phyloP scores from a whole-genome alignment of 1,140 invertebrate genomes.

The Pseudomyrmex flavicornis region DNA sequence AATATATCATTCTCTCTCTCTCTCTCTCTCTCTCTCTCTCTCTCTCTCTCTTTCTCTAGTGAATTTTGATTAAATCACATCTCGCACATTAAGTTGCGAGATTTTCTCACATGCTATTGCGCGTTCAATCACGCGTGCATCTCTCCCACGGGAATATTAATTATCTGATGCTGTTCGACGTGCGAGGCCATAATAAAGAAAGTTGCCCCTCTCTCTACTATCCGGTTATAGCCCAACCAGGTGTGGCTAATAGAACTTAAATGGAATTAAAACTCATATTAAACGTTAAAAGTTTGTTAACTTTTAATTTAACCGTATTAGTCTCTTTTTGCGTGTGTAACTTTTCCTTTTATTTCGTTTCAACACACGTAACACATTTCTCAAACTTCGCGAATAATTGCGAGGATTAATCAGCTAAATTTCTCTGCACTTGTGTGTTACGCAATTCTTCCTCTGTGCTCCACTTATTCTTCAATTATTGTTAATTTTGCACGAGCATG shows the following conservation, averaged over 20 bases:
- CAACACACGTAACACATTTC: slow-evolving; percentile 24
- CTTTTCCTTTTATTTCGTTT: slow-evolving; percentile 43
- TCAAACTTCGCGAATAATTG: slow-evolving; percentile 30
- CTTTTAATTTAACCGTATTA: slow-evolving; percentile 52
- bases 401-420: slow-evolving; percentile 22
- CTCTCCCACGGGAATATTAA: slow-evolving; percentile 34
- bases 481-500: too few species aligned
- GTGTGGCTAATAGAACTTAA: slow-evolving; percentile 56
- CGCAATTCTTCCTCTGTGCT: too few species aligned
- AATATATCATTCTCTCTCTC: too few species aligned
- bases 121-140: not conserved
- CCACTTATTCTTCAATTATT: too few species aligned
- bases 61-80: not conserved
- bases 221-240: slow-evolving; percentile 30
- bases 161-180: slow-evolving; percentile 31
- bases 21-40: too few species aligned
- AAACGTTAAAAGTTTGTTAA: slow-evolving; percentile 51
- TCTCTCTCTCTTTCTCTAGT: too few species aligned
- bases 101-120: slow-evolving; percentile 13
- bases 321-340: slow-evolving; percentile 35
- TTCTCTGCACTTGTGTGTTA: not conserved
- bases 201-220: slow-evolving; percentile 40
- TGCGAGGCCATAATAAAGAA: slow-evolving; percentile 45
- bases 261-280: slow-evolving; percentile 56
- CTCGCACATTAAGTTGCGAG: not conserved